Percentiles rank a stretch among this genome's conserved stretches.
These are phyloP conservation scores for Ladona fulva DNA, from an alignment of 1,140 invertebrate species.

Conservation along the genomic window DNA sequence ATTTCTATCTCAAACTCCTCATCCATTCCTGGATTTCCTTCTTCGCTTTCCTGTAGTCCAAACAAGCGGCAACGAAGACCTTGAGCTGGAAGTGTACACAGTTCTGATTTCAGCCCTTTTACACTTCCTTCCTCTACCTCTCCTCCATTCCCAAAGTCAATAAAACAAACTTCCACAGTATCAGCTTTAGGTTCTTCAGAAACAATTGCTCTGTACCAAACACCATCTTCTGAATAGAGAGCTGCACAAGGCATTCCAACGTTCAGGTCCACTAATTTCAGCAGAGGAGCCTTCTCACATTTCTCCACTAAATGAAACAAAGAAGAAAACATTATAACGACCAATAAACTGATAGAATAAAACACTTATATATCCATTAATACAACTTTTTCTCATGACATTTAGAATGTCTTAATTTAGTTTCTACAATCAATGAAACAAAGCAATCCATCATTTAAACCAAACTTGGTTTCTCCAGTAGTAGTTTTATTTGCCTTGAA, in stretches of 20 bases:
- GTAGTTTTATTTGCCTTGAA: no score
- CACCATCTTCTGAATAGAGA: slow-evolving; percentile 57
- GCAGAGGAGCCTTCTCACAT: neutral
- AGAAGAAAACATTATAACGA: neutral
- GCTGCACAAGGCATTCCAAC: slow-evolving; percentile 59
- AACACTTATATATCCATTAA: no score
- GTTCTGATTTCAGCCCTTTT: slow-evolving; percentile 31
- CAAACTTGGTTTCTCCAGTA: no score
- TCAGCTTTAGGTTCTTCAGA: slow-evolving; percentile 50
- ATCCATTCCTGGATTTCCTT: slow-evolving; percentile 20
- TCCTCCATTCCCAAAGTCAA: slow-evolving; percentile 76
- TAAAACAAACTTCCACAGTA: slow-evolving; percentile 63
- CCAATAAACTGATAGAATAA: neutral
- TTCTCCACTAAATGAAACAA: neutral
- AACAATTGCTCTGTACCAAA: slow-evolving; percentile 75
- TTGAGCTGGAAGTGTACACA: slow-evolving; percentile 30
- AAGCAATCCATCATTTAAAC: no score
- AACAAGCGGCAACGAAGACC: slow-evolving; percentile 35
- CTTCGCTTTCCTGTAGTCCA: slow-evolving; percentile 25
- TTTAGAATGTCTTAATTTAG: neutral
- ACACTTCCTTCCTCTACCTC: slow-evolving; percentile 38
- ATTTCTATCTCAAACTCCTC: neutral
- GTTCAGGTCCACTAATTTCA: slow-evolving; percentile 26
- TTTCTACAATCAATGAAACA: neutral
- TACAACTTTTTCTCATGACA: neutral